Conservation (phyloP, 2,888 invertebrate genomes). For the Eurytoma californica region DNA sequence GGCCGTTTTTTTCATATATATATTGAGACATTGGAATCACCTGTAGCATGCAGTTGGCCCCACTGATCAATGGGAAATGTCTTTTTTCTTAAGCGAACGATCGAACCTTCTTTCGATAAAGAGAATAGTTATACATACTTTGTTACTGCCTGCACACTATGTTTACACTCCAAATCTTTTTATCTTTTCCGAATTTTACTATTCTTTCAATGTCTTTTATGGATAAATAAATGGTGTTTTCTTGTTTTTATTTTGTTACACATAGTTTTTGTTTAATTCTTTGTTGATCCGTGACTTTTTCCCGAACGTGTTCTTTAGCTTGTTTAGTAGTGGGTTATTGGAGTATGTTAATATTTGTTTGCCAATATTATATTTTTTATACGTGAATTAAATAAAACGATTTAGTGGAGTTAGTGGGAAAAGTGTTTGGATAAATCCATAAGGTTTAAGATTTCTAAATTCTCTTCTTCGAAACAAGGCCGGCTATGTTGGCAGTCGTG, state of each 20-base stretch:
- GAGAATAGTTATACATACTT: constrained; percentile 17
- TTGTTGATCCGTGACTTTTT: too few relatives aligned
- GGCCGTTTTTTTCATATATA: neutral
- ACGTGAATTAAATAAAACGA: too few relatives aligned
- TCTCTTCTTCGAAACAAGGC: constrained; percentile 29
- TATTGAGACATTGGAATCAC: constrained; percentile 15
- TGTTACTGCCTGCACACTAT: neutral
- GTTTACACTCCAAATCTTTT: neutral
- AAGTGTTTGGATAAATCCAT: neutral
- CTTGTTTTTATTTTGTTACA: too few relatives aligned
- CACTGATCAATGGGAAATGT: constrained; percentile 26
- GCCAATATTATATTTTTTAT: too few relatives aligned
- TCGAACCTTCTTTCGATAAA: constrained; percentile 29
- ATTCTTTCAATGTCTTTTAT: too few relatives aligned
- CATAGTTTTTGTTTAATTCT: too few relatives aligned
- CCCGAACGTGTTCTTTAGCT: too few relatives aligned
- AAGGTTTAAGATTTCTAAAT: neutral
- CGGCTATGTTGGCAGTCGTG: constrained; percentile 14
- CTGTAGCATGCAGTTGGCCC: constrained; percentile 28
- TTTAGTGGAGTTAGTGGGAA: too few relatives aligned
- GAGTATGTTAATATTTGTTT: too few relatives aligned
- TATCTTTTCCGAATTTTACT: too few relatives aligned
- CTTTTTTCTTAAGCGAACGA: constrained; percentile 40
- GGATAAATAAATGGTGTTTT: too few relatives aligned
- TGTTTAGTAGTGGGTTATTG: too few relatives aligned